These are phyloP conservation scores for Eupeodes latifasciatus DNA, from an alignment of 2,888 invertebrate species.

Conservation along the genomic window DNA sequence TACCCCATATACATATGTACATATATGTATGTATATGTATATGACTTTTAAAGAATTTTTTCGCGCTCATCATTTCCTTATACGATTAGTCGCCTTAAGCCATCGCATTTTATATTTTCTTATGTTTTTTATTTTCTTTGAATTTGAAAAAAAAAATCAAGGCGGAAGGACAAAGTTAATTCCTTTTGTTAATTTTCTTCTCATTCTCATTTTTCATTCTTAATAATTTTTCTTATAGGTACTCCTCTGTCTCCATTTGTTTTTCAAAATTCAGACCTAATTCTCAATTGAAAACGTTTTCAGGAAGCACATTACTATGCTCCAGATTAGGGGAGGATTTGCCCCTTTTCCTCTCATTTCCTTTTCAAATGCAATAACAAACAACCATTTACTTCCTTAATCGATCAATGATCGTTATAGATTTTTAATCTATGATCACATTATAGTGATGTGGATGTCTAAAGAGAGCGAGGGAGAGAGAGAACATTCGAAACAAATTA, in stretches of 20 bases:
- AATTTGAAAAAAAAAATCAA: slow-evolving; percentile 16
- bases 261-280: background rate
- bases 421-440: slow-evolving; percentile 23
- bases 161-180: slow-evolving; percentile 64
- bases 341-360: slow-evolving; percentile 3
- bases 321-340: slow-evolving; percentile 27
- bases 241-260: background rate
- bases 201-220: slow-evolving; percentile 43
- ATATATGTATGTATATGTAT: no score
- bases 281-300: slow-evolving; percentile 12
- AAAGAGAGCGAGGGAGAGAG: background rate
- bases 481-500: slow-evolving; percentile 29
- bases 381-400: slow-evolving; percentile 42
- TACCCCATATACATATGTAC: background rate
- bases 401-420: slow-evolving; percentile 60
- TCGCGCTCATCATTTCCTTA: slow-evolving; percentile 73
- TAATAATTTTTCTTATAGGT: background rate
- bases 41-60: slow-evolving; percentile 21
- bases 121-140: background rate
- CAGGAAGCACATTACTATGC: slow-evolving; percentile 37
- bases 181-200: slow-evolving; percentile 46
- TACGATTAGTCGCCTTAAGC: slow-evolving; percentile 69
- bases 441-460: background rate
- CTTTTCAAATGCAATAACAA: background rate
- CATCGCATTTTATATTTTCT: background rate